Conservation (phyloP, 1,140 invertebrate genomes). For the Dreissena polymorpha region DNA sequence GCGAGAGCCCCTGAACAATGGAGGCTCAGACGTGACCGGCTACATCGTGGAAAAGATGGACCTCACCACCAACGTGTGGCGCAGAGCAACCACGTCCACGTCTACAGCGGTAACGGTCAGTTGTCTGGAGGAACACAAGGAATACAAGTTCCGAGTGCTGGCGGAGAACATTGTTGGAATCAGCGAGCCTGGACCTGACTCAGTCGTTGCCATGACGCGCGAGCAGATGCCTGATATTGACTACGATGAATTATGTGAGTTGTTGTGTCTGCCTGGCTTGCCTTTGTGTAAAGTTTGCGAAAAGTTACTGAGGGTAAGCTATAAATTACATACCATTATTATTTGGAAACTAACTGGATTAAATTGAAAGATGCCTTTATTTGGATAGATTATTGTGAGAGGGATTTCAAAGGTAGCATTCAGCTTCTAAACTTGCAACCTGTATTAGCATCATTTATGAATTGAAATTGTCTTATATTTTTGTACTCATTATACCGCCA, state of each 20-base stretch:
- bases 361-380: too few relatives aligned
- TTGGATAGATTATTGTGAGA: too few relatives aligned
- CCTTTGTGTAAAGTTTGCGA: too few relatives aligned
- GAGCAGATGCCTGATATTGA: conserved; percentile 83
- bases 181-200: conserved; percentile 88
- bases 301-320: too few relatives aligned
- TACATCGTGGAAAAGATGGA: conserved; percentile 96
- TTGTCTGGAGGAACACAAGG: conserved; percentile 83
- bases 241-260: conserved; percentile 77
- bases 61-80: conserved; percentile 96
- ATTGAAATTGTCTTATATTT: too few relatives aligned
- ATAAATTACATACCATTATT: too few relatives aligned
- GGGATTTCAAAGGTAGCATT: too few relatives aligned
- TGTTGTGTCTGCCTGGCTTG: too few relatives aligned
- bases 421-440: too few relatives aligned
- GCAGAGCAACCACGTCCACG: conserved; percentile 95
- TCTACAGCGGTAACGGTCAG: conserved; percentile 88
- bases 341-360: too few relatives aligned
- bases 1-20: conserved; percentile 94
- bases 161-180: conserved; percentile 98
- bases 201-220: conserved; percentile 66
- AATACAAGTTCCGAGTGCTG: conserved; percentile 98
- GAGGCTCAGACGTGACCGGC: conserved; percentile 96
- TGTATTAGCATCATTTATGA: too few relatives aligned
- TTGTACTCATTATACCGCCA: too few relatives aligned